Conservation (phyloP, 2,888 invertebrate species). For the Belgica antarctica region DNA sequence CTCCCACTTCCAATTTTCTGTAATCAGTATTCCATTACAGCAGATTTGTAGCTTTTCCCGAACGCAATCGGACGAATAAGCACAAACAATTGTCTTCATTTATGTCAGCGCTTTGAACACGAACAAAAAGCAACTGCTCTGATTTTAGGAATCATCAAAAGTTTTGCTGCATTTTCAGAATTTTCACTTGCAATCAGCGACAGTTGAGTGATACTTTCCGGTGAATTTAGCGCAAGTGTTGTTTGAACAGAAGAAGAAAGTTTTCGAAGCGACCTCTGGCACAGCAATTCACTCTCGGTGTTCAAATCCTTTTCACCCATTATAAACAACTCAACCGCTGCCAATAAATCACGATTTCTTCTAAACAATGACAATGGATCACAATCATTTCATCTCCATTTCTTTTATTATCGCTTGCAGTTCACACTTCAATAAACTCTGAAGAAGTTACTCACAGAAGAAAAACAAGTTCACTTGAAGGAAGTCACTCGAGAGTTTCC, state of each 20-base stretch:
- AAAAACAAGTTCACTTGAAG: background rate
- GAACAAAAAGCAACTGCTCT: slow-evolving; percentile 35
- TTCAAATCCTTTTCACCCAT: too few relatives aligned
- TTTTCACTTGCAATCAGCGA: too few relatives aligned
- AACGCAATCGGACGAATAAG: background rate
- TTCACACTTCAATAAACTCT: slow-evolving; percentile 30
- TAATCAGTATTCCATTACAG: slow-evolving; percentile 42
- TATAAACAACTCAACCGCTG: too few relatives aligned
- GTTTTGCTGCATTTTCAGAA: too few relatives aligned
- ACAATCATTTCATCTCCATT: background rate
- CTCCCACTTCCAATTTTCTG: background rate
- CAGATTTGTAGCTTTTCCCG: background rate
- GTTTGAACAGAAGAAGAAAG: too few relatives aligned
- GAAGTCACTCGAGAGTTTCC: background rate
- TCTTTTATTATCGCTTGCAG: background rate
- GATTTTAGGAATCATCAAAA: slow-evolving; percentile 7
- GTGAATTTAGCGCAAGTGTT: too few relatives aligned
- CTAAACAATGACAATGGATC: background rate
- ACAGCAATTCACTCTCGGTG: too few relatives aligned
- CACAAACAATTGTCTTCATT: slow-evolving; percentile 6
- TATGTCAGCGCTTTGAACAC: background rate
- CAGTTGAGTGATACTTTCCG: too few relatives aligned
- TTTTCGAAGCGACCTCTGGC: too few relatives aligned
- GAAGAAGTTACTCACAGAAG: slow-evolving; percentile 18
- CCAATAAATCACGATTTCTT: too few relatives aligned